Conservation (phyloP, 2,113 vertebrate genomes). For the Cyphomyrus plagiostoma region DNA sequence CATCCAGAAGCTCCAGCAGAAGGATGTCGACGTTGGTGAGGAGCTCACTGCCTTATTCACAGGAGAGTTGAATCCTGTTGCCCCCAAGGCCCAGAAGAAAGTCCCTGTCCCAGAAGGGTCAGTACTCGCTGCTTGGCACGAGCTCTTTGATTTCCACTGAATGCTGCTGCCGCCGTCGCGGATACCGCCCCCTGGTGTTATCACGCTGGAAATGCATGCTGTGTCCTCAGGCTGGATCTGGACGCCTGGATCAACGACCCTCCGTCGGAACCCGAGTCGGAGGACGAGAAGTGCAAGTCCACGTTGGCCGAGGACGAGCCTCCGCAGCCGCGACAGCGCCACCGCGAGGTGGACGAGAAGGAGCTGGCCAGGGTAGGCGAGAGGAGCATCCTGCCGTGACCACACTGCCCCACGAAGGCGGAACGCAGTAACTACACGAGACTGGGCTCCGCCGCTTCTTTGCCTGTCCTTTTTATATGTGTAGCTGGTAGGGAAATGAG, state of each 20-base stretch:
- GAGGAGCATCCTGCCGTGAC: no score
- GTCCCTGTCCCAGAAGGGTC: conserved; percentile 95
- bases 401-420: no score
- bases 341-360: conserved; percentile 86
- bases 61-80: conserved; percentile 94
- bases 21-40: conserved; percentile 82
- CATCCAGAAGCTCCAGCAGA: conserved; percentile 88
- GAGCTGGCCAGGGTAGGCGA: conserved; percentile 79
- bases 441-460: no score
- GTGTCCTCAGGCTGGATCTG: conserved; percentile 74
- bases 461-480: background rate
- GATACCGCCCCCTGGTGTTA: background rate
- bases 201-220: conserved; percentile 12
- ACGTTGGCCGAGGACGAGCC: conserved; percentile 87
- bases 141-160: background rate
- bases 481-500: background rate
- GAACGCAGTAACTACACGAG: no score
- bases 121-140: conserved; percentile 31
- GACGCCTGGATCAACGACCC: conserved; percentile 98
- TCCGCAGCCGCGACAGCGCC: conserved; percentile 67
- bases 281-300: conserved; percentile 87
- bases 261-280: conserved; percentile 92
- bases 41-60: conserved; percentile 88
- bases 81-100: conserved; percentile 97
- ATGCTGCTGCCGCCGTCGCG: background rate